Evolutionary conservation across 2,113 vertebrate species (phyloP), one percentile per base, ranked within the genome.

Genomic region (Hippocampus guttulatus): DNA sequence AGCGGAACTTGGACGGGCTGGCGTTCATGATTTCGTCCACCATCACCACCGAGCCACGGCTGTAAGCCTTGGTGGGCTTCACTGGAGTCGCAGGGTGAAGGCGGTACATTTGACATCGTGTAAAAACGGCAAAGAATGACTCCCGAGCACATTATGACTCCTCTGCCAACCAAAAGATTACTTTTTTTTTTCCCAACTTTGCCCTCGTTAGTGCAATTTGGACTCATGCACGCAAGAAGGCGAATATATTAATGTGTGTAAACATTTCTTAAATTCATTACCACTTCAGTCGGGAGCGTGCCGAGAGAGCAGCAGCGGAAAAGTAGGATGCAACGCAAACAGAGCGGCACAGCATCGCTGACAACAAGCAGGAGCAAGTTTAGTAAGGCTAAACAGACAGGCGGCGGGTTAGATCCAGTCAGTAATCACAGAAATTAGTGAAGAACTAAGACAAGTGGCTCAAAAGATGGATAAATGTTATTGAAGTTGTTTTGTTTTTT

Each of bases 301-400:
- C 84, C 78, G 76, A 77, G 82, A 88, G 88, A 87, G 71, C 41
- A 27, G 80, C 74, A 76, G 83, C 41, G 23, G 81, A 75, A 84
- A 83, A 84, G 84, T 52, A 71, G 81, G 68, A 70, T 58, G 82
- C 79, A 75, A 87, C 76, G 87, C 67, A 84, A 73, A 87, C 52
- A n/a, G 6, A 9, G 8, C 21, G 51, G 51, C 66, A 75, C 77
- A 79, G 84, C 81, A 80, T 79, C 80, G 86, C 87, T 76, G 79
- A 82, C 80, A 87, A 77, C 49, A 88, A 81, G 85, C 84, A 82
- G 79, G 73, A 83, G 65, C 45, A 78, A 67, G 79, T 88, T 91
- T 88, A 91, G 94, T 91, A 93, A 94, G 95, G 94, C 95, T 96
- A 94, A 96, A 93, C 95, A 97, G 96, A 96, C 96, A 97, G 95